Evolutionary conservation across 2,113 vertebrate species (phyloP).

Genomic region (Hydropotes inermis): DNA sequence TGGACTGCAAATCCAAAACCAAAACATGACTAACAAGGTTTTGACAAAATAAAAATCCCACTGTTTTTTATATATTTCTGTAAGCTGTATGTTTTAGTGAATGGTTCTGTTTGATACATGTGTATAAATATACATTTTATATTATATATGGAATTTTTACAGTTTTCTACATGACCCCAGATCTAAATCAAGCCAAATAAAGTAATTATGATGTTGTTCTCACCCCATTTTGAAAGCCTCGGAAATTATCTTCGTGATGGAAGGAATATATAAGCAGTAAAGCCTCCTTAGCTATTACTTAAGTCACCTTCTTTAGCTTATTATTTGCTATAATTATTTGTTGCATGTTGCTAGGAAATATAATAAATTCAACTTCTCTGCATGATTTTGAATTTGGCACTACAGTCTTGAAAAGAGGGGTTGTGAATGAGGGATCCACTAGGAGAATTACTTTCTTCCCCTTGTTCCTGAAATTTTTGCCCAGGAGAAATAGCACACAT

Average conservation of each 20-base stretch:
- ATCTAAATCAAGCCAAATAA: background rate
- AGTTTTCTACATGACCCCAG: background rate
- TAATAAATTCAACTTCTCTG: background rate
- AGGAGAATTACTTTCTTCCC: background rate
- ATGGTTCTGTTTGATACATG: background rate
- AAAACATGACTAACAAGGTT: conserved; percentile 69
- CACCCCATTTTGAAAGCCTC: background rate
- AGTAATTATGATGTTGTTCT: background rate
- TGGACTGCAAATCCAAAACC: conserved; percentile 61
- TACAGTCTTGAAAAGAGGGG: background rate
- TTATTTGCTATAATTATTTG: background rate
- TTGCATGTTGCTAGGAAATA: background rate
- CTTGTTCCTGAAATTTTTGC: background rate
- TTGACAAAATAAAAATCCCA: conserved; percentile 65
- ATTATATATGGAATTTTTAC: background rate
- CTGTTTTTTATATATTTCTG: conserved; percentile 23
- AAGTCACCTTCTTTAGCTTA: background rate
- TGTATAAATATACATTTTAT: background rate
- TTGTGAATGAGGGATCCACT: background rate
- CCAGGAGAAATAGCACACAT: background rate
- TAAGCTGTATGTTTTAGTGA: conserved; percentile 29
- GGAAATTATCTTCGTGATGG: conserved; percentile 7
- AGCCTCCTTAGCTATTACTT: background rate
- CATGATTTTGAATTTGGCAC: background rate
- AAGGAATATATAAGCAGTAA: background rate